These are phyloP conservation scores for Musca domestica DNA, from an alignment of 1,140 invertebrate species.

Conservation along the genomic window DNA sequence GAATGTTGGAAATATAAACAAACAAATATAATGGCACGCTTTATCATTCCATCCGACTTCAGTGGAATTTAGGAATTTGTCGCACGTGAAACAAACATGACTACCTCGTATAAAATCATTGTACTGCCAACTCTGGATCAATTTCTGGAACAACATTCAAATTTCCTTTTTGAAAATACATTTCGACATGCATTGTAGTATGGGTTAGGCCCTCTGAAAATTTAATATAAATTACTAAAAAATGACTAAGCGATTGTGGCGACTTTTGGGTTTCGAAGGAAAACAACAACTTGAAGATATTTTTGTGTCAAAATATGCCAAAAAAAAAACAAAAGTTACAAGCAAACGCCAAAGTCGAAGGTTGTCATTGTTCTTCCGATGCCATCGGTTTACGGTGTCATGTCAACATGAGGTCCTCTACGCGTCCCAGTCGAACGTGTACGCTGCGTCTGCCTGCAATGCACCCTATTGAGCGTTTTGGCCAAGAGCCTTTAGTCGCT, in stretches of 20 bases:
- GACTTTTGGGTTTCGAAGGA: not conserved
- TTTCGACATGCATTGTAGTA: not conserved
- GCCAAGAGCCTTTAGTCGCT: not conserved
- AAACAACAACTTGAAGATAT: not conserved
- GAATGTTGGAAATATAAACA: too few species aligned
- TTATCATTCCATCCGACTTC: too few species aligned
- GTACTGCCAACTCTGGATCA: too few species aligned
- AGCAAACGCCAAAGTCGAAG: too few species aligned
- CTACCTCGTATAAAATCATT: too few species aligned
- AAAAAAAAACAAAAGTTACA: not conserved
- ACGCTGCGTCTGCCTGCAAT: not conserved
- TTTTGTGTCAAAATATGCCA: not conserved
- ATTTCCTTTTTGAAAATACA: not conserved
- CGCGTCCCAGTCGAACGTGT: not conserved
- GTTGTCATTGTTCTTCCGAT: too few species aligned
- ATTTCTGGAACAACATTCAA: not conserved
- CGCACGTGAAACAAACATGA: too few species aligned
- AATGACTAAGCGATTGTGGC: not conserved
- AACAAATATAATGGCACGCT: too few species aligned
- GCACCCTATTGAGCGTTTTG: slow-evolving; percentile 9
- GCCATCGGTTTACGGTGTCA: not conserved
- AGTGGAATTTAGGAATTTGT: too few species aligned
- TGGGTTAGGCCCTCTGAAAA: not conserved
- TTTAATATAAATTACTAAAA: slow-evolving; percentile 14
- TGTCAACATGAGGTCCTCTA: slow-evolving; percentile 15